Evolutionary conservation across 2,797 vertebrate species (phyloP).

Genomic region (Natrix natrix): DNA sequence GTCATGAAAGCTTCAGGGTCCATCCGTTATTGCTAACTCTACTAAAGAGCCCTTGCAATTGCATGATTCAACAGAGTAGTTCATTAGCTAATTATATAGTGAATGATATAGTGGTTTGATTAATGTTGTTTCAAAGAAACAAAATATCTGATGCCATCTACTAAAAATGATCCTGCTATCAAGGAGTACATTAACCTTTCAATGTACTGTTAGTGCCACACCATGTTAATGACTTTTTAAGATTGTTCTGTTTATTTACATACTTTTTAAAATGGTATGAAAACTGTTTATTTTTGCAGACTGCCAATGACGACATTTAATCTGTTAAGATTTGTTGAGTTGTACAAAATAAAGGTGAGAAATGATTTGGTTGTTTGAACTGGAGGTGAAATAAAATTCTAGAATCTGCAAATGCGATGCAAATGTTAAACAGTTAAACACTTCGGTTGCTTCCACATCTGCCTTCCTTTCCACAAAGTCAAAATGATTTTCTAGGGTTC

Average conservation of each 20-base stretch:
- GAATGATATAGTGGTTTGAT: not conserved
- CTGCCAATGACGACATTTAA: slow-evolving; percentile 65
- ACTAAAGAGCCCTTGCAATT: not conserved
- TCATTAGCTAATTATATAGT: slow-evolving; percentile 4
- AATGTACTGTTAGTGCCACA: slow-evolving; percentile 42
- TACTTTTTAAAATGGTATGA: slow-evolving; percentile 15
- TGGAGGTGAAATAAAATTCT: not conserved
- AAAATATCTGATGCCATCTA: not conserved
- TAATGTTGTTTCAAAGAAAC: not conserved
- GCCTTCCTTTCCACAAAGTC: not conserved
- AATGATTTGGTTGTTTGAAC: not conserved
- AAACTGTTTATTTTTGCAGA: slow-evolving; percentile 55
- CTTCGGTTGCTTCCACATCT: not conserved
- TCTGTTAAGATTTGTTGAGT: not conserved
- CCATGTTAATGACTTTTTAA: slow-evolving; percentile 52
- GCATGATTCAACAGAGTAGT: not conserved
- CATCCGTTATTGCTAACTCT: not conserved
- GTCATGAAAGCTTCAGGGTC: not conserved
- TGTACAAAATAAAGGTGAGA: not conserved
- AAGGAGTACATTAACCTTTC: slow-evolving; percentile 8
- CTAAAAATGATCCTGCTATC: not conserved
- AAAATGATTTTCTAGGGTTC: not conserved
- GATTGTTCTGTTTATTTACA: slow-evolving; percentile 15
- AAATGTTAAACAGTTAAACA: not conserved
- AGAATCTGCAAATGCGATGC: not conserved